These are phyloP conservation scores for Mycteria americana DNA, from an alignment of 2,797 vertebrate genomes.

Conservation along the genomic window DNA sequence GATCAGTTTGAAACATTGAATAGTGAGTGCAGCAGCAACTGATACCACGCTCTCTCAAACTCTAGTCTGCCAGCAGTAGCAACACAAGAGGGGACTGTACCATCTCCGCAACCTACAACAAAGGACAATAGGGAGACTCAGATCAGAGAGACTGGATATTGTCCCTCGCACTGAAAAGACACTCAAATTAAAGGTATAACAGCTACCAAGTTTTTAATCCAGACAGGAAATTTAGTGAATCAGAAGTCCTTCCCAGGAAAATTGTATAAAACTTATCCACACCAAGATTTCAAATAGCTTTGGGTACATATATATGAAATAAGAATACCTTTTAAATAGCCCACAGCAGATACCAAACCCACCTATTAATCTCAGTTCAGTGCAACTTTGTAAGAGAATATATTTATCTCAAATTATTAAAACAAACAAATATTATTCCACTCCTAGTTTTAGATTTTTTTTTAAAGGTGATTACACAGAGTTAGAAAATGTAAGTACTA, in stretches of 20 bases:
- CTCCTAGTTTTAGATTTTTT: not conserved
- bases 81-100: not conserved
- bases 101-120: constrained; percentile 64
- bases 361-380: not conserved
- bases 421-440: not conserved
- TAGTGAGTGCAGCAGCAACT: not conserved
- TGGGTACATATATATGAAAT: not conserved
- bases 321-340: not conserved
- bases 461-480: not conserved
- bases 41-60: not conserved
- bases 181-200: not conserved
- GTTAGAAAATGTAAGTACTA: not conserved
- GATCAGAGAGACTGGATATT: not conserved
- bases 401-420: not conserved
- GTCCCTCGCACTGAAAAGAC: not conserved
- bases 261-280: not conserved
- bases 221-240: not conserved
- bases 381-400: not conserved
- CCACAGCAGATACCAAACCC: not conserved
- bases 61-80: constrained; percentile 1
- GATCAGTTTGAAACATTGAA: constrained; percentile 35
- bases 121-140: not conserved
- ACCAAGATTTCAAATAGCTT: not conserved
- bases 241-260: not conserved
- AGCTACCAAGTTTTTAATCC: not conserved